phyloP scores from a whole-genome alignment of 2,888 invertebrate genomes.

The Cacoxenus indagator region DNA sequence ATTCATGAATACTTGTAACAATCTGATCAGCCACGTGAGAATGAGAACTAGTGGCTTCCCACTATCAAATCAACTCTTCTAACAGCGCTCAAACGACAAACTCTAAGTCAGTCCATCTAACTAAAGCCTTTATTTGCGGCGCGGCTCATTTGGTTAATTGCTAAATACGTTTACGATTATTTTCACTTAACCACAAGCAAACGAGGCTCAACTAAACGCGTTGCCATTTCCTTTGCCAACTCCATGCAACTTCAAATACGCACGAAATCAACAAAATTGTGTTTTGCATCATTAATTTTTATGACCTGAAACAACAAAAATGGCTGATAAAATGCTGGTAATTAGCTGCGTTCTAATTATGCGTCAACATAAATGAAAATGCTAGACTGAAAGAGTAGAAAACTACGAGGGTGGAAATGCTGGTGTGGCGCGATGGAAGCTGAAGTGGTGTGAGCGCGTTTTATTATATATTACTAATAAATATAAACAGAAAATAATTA shows the following conservation, averaged over 20 bases:
- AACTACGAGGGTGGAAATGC: neutral
- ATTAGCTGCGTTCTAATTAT: constrained; percentile 46
- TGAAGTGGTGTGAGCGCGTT: no score
- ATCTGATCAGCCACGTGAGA: no score
- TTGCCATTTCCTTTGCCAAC: constrained; percentile 45
- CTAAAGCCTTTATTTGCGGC: no score
- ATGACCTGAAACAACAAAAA: constrained; percentile 58
- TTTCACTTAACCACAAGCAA: constrained; percentile 18
- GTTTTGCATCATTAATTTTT: constrained; percentile 63
- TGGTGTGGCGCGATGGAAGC: no score
- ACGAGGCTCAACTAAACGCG: constrained; percentile 21
- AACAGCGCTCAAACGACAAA: no score
- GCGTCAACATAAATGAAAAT: constrained; percentile 35
- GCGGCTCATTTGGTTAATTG: constrained; percentile 29
- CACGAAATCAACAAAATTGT: constrained; percentile 61
- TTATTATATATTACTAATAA: no score
- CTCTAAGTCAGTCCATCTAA: no score
- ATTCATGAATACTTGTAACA: no score
- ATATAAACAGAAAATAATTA: constrained; percentile 56
- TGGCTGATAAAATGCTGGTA: constrained; percentile 52
- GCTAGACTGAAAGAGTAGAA: neutral
- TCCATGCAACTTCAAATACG: constrained; percentile 31
- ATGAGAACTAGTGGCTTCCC: no score
- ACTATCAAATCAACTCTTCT: no score
- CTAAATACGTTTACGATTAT: constrained; percentile 37